Base-by-base conservation (phyloP, 1,140 invertebrate species). In the Bombus affinis region DNA sequence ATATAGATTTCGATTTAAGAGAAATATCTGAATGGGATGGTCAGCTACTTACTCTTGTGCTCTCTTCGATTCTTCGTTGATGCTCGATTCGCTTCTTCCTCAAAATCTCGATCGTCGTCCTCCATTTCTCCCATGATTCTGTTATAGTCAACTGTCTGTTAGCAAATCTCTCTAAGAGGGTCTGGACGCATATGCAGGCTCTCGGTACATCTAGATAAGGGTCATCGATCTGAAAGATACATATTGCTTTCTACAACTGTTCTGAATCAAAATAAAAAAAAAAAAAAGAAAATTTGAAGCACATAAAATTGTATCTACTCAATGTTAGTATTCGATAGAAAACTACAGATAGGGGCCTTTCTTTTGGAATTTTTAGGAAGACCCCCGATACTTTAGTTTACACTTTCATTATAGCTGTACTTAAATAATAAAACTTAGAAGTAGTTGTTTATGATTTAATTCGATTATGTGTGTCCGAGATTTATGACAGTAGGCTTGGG, bases 51-150 rank as follows among this genome's bases (percentile, higher is more conserved):
- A 98, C 97, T 96, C 96, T 97, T 74, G 96, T 96, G 88, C 97
- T 97, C 93, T 98, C 97, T 91, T 96, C 96, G 91, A 98, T 95
- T 92, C 97, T 97, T 93, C 96, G 95, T 90, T 98, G 96, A 94
- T 97, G 97, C 62, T 97, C 96, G 53, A 96, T 96, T 72, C 96
- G 95, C 82, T 96, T 95, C 93, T 98, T 96, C 81, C 97, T 96
- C 91, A 96, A 96, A 90, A 96, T 96, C 73, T 96, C 95, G 57
- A 97, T 95, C 75, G 92, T 96, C 94, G 88, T 96, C 95, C 96
- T 96, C 96, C 97, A 97, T 91, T 96, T 96, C 91, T 98, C 96
- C 96, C 97, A 97, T 83, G 96, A 96, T 86, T 96, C 96, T 62
- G 96, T 96, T 44, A 98, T 95, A 79, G 96, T 95, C 86, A 96